Evolutionary conservation across 2,113 vertebrate species (phyloP).

Genomic region (Promerops cafer): DNA sequence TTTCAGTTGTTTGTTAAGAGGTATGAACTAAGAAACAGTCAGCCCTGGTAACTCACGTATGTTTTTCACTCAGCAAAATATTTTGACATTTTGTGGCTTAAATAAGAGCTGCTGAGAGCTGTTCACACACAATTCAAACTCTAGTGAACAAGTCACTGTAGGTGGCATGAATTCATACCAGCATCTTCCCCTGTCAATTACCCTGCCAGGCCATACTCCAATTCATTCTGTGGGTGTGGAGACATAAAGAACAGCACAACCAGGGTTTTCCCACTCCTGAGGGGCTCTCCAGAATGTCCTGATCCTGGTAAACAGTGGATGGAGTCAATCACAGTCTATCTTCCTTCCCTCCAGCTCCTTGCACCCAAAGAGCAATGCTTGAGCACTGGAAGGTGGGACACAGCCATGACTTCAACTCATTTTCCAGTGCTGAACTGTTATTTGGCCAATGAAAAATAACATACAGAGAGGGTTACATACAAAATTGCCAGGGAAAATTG

Average conservation of each 20-base stretch:
- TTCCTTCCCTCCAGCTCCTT: neutral
- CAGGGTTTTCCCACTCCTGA: neutral
- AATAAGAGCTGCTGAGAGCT: slow-evolving; percentile 7
- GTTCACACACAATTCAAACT: slow-evolving; percentile 36
- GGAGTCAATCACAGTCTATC: neutral
- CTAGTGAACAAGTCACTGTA: neutral
- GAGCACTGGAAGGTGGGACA: accelerated
- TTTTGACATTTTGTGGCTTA: slow-evolving; percentile 51
- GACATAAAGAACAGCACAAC: neutral
- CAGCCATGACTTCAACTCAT: neutral
- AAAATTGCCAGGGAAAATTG: neutral
- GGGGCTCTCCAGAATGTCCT: neutral
- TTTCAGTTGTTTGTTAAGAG: slow-evolving; percentile 34
- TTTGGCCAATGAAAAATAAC: neutral
- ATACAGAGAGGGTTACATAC: neutral
- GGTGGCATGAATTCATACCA: slow-evolving; percentile 17
- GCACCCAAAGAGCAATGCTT: neutral
- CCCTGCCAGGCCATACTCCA: neutral
- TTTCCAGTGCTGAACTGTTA: neutral
- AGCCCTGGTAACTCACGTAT: slow-evolving; percentile 30
- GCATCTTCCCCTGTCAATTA: neutral
- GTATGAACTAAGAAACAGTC: slow-evolving; percentile 39
- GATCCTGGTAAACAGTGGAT: neutral
- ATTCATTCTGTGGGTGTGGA: neutral
- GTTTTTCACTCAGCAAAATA: slow-evolving; percentile 52